Base-by-base conservation (phyloP, 2,888 invertebrate species). In the Norana najaformis region DNA sequence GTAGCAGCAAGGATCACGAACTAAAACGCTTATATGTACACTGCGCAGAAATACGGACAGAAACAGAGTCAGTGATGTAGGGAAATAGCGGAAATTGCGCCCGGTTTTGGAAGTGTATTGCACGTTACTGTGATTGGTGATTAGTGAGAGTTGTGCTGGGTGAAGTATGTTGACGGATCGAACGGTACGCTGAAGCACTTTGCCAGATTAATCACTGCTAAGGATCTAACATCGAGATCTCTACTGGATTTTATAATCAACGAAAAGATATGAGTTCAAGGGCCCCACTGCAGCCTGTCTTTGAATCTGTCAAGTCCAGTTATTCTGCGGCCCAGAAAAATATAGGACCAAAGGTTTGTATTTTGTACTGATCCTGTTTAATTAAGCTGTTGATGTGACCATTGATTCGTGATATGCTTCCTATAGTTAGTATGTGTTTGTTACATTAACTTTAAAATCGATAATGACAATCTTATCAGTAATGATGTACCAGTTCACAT, bases 261-360 rank as follows among this genome's bases (percentile, higher is more conserved):
- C 23, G n/a, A 14, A 34, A 83, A 11, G 83, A 88, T 34, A 89
- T 89, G 89, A 53, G 47, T 34, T 41, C 53, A 16, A 89, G 89
- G 69, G 41, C n/a, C 34, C 69, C 89, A 4, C 89, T 89, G 47
- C 89, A 89, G 23, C 89, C 89, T 20, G 89, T 89, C 47, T 53
- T 89, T 35, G 89, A 89, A n/a, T 89, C 89, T 20, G 35, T 89
- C 89, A 89, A 89, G 69, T 35, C 89, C 6, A 36, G 53, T 89
- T 69, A 89, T 89, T 47, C 69, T 37, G 4, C 85, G 35, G 6
- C 85, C 0, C 35, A 85, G 85, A 85, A 85, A n/a, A 20, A 85
- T 85, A 36, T 35, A 36, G 85, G 85, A 85, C 23, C 85, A 85
- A 85, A 85, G 85, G 85, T 85, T 30, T 85, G 85, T 36, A 35